Percentiles rank a stretch among this genome's conserved stretches.
These are phyloP conservation scores for Leptobrachium leishanense DNA, from an alignment of 2,113 vertebrate genomes.

Conservation along the genomic window DNA sequence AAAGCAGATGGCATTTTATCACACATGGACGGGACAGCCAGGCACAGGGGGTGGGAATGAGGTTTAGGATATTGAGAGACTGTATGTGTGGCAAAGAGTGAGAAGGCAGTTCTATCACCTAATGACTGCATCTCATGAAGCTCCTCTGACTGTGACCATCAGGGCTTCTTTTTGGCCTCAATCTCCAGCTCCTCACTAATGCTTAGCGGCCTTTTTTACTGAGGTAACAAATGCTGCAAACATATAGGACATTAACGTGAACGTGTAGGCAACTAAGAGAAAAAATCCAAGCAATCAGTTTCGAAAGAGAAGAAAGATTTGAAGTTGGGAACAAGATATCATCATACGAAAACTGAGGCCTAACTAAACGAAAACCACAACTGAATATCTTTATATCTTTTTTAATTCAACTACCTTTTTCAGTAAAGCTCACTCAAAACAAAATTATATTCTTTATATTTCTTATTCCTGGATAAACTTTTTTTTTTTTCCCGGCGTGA, in stretches of 20 bases:
- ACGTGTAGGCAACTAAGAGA: neutral
- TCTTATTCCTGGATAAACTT: conserved; percentile 42
- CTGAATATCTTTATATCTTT: neutral
- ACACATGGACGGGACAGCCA: conserved; percentile 41
- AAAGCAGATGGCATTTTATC: conserved; percentile 51
- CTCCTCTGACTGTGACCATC: conserved; percentile 17
- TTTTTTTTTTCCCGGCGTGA: conserved; percentile 44
- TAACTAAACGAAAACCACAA: neutral
- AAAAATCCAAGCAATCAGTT: neutral
- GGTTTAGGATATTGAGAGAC: conserved; percentile 37
- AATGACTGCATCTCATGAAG: conserved; percentile 31
- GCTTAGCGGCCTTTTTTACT: neutral
- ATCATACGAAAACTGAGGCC: neutral
- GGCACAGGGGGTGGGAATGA: conserved; percentile 26
- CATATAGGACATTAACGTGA: too few species aligned
- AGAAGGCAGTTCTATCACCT: conserved; percentile 36
- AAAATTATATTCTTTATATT: conserved; percentile 15
- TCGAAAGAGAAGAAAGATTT: neutral
- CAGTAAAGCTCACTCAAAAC: too few species aligned
- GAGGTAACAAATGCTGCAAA: too few species aligned
- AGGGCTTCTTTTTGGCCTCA: conserved; percentile 20
- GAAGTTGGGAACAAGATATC: neutral
- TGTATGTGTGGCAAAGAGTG: conserved; percentile 33
- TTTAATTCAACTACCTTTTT: too few species aligned
- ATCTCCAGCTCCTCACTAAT: neutral